phyloP scores from a whole-genome alignment of 2,888 invertebrate species.

The Charanyca ferruginea region DNA sequence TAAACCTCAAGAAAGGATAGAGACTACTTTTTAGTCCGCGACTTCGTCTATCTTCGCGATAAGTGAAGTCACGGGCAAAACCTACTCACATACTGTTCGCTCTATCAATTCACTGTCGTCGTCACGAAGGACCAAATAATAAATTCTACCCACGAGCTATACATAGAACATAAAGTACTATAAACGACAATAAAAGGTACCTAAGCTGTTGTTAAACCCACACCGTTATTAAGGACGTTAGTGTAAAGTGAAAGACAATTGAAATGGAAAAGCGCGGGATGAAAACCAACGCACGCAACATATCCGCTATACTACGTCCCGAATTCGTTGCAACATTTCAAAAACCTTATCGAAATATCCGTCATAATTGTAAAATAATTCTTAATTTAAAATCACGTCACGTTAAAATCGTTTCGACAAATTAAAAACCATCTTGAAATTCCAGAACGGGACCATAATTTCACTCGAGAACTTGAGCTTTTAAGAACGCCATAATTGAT shows the following conservation, averaged over 20 bases:
- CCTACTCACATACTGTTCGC: no score
- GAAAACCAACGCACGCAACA: background rate
- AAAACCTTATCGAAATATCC: background rate
- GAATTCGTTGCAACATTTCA: no score
- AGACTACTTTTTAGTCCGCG: no score
- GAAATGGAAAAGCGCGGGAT: slow-evolving; percentile 13
- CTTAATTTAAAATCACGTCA: background rate
- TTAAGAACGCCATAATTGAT: slow-evolving; percentile 33
- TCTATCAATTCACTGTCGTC: background rate
- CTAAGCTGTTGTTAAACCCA: background rate
- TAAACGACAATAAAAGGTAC: background rate
- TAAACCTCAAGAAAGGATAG: no score
- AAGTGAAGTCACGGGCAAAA: no score
- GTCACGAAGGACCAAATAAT: background rate
- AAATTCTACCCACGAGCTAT: background rate
- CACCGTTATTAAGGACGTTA: background rate
- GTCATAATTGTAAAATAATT: background rate
- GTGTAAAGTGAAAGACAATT: background rate
- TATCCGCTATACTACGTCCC: background rate
- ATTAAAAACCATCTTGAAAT: slow-evolving; percentile 1
- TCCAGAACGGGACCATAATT: slow-evolving; percentile 1
- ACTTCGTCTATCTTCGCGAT: no score
- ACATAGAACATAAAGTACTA: background rate
- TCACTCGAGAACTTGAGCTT: slow-evolving; percentile 17
- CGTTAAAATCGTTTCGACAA: slow-evolving; percentile 1